Percentiles rank a stretch among this genome's conserved stretches.
Conservation (phyloP, 2,797 vertebrate species). For the Florisuga fusca region DNA sequence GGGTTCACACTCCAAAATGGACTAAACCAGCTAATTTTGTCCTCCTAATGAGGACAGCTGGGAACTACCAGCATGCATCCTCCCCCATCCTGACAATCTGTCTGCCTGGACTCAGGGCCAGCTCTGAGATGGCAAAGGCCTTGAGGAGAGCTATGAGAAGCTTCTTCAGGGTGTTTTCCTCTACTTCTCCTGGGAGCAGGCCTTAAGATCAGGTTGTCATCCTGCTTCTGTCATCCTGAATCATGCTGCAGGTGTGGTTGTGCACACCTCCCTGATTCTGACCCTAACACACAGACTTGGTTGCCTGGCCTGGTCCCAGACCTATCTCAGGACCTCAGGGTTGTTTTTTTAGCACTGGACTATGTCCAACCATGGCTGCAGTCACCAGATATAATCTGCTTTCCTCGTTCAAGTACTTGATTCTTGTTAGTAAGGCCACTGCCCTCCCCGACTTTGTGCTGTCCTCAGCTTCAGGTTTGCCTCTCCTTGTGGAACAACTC, state of each 20-base stretch:
- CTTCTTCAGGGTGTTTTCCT: neutral
- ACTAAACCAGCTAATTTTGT: neutral
- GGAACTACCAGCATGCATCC: neutral
- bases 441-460: neutral
- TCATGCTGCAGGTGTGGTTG: neutral
- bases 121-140: neutral
- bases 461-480: neutral
- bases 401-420: neutral
- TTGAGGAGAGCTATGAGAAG: neutral
- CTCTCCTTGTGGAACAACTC: neutral
- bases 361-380: neutral
- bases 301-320: neutral
- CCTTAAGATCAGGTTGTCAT: neutral
- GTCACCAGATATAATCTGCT: neutral
- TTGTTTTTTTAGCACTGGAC: neutral
- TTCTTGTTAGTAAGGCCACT: neutral
- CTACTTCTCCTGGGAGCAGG: neutral
- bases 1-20: neutral
- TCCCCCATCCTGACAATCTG: neutral
- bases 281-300: neutral
- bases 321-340: neutral
- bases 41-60: no score
- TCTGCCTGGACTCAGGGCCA: neutral
- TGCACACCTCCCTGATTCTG: neutral
- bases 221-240: neutral